These are phyloP conservation scores for Dascyllus trimaculatus DNA, from an alignment of 2,113 vertebrate genomes.

Conservation along the genomic window DNA sequence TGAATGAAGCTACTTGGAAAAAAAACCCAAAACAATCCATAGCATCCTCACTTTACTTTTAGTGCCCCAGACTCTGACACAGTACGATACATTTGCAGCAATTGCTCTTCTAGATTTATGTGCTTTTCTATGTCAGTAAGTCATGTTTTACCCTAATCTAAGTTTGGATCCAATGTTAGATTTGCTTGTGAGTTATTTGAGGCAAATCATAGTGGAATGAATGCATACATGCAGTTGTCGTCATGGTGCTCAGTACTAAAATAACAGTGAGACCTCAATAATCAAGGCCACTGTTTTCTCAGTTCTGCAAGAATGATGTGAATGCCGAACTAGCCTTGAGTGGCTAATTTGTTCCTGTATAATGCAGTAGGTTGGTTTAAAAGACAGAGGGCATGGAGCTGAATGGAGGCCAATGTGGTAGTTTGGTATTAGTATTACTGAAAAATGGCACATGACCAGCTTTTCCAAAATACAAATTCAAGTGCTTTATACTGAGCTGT, in stretches of 20 bases:
- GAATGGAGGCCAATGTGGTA: not conserved
- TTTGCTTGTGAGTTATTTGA: not conserved
- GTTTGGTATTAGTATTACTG: not conserved
- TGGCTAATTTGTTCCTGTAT: not conserved
- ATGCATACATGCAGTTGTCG: not conserved
- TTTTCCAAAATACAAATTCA: slow-evolving; percentile 2
- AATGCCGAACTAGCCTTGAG: slow-evolving; percentile 22
- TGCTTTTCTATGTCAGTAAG: too few relatives aligned
- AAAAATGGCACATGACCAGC: not conserved
- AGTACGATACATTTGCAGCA: too few relatives aligned
- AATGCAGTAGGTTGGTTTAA: not conserved
- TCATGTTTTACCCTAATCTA: too few relatives aligned
- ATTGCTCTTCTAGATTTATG: too few relatives aligned
- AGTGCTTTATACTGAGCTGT: slow-evolving; percentile 4
- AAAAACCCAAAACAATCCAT: too few relatives aligned
- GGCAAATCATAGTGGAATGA: not conserved
- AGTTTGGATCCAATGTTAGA: not conserved
- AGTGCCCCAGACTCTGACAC: too few relatives aligned
- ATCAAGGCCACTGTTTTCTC: slow-evolving; percentile 5
- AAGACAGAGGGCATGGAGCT: not conserved
- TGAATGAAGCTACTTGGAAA: too few relatives aligned
- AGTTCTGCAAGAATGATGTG: slow-evolving; percentile 10
- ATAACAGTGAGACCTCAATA: slow-evolving; percentile 1
- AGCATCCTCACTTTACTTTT: too few relatives aligned
- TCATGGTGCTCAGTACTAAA: not conserved